phyloP scores from a whole-genome alignment of 1,140 invertebrate genomes.

The Carcinoscorpius rotundicauda region DNA sequence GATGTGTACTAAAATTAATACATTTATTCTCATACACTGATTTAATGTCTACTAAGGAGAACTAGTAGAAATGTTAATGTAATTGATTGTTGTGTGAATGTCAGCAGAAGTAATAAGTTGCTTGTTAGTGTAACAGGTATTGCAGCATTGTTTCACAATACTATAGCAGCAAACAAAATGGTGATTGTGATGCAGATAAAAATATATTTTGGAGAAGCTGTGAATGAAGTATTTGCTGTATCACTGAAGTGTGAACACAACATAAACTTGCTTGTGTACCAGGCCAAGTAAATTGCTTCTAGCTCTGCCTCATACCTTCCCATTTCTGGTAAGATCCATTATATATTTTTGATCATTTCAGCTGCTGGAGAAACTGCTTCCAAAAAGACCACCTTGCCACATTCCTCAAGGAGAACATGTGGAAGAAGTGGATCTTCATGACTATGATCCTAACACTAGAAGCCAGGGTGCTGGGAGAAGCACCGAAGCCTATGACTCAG shows the following conservation, averaged over 20 bases:
- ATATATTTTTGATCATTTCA: conserved; percentile 35
- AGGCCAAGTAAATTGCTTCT: too few relatives aligned
- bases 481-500: conserved; percentile 50
- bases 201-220: conserved; percentile 49
- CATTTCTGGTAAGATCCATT: conserved; percentile 68
- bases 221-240: conserved; percentile 38
- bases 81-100: too few relatives aligned
- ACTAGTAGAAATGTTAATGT: too few relatives aligned
- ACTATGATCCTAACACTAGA: conserved; percentile 48
- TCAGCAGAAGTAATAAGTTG: too few relatives aligned
- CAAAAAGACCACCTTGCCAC: conserved; percentile 47
- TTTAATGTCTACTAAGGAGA: too few relatives aligned
- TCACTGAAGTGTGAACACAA: conserved; percentile 69
- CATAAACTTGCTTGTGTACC: conserved; percentile 62
- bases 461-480: conserved; percentile 32
- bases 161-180: too few relatives aligned
- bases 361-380: conserved; percentile 55
- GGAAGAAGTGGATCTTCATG: conserved; percentile 67
- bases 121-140: too few relatives aligned
- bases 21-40: too few relatives aligned
- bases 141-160: too few relatives aligned
- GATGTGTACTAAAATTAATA: too few relatives aligned
- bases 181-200: conserved; percentile 33
- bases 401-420: conserved; percentile 59
- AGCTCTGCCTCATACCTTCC: too few relatives aligned